These are phyloP conservation scores for Gobio occitaniae DNA, from an alignment of 2,797 vertebrate species.

Conservation along the genomic window DNA sequence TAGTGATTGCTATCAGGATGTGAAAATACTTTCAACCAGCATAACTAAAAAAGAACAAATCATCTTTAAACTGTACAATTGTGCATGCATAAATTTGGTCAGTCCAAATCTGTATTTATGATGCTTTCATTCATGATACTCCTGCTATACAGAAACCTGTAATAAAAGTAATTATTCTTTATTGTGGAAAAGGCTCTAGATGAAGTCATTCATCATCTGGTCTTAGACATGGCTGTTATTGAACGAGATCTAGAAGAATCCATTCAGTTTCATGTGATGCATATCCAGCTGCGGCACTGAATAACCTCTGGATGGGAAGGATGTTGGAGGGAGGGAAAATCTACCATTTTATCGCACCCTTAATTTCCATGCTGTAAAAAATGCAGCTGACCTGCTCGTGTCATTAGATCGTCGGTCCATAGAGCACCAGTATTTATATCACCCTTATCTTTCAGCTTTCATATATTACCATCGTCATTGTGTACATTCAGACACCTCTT, in stretches of 20 bases:
- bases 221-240: not conserved
- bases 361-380: constrained; percentile 49
- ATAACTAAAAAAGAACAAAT: too few species aligned
- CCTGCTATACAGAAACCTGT: not conserved
- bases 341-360: constrained; percentile 46
- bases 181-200: not conserved
- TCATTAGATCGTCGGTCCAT: constrained; percentile 64
- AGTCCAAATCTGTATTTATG: not conserved
- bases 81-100: not conserved
- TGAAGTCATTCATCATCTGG: constrained; percentile 8
- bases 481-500: constrained; percentile 17
- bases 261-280: constrained; percentile 26
- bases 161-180: not conserved
- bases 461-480: not conserved
- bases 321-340: constrained; percentile 10
- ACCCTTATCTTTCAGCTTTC: constrained; percentile 20
- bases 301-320: constrained; percentile 10
- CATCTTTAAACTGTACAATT: not conserved
- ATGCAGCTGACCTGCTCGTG: constrained; percentile 74
- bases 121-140: not conserved
- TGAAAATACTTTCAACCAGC: too few species aligned
- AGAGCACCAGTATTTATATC: constrained; percentile 13
- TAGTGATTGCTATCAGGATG: too few species aligned
- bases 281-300: not conserved
- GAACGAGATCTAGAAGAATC: constrained; percentile 32